Conservation (phyloP, 1,140 invertebrate species). For the Sitobion miscanthi region DNA sequence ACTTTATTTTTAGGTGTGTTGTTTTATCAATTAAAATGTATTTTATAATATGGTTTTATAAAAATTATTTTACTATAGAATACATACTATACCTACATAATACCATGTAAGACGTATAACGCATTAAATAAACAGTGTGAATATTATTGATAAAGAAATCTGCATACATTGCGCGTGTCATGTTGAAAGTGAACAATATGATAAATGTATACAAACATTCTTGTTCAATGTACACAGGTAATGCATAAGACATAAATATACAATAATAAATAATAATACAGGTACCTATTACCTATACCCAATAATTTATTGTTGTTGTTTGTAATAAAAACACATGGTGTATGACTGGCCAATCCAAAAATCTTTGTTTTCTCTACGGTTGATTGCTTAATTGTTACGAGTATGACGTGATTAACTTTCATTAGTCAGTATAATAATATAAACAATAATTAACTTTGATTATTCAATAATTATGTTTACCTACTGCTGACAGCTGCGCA, state of each 20-base stretch:
- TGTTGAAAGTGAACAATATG: neutral
- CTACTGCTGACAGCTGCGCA: neutral
- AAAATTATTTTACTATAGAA: neutral
- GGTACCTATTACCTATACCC: neutral
- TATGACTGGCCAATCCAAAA: neutral
- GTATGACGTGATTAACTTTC: conserved; percentile 23
- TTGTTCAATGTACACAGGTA: neutral
- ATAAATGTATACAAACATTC: conserved; percentile 1
- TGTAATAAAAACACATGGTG: neutral
- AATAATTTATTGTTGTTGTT: neutral
- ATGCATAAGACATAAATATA: neutral
- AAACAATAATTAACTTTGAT: conserved; percentile 4
- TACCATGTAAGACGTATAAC: neutral
- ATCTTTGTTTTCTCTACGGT: neutral
- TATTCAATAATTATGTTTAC: neutral
- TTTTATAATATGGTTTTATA: neutral
- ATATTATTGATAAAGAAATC: neutral
- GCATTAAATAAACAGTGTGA: neutral
- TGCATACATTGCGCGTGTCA: neutral
- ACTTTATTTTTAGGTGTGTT: neutral
- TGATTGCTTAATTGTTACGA: conserved; percentile 16
- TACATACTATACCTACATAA: neutral
- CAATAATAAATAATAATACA: neutral
- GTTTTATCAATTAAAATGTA: neutral
- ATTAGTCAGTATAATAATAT: conserved; percentile 20